Evolutionary conservation across 2,113 vertebrate species (phyloP).

Genomic region (Agelaius tricolor): DNA sequence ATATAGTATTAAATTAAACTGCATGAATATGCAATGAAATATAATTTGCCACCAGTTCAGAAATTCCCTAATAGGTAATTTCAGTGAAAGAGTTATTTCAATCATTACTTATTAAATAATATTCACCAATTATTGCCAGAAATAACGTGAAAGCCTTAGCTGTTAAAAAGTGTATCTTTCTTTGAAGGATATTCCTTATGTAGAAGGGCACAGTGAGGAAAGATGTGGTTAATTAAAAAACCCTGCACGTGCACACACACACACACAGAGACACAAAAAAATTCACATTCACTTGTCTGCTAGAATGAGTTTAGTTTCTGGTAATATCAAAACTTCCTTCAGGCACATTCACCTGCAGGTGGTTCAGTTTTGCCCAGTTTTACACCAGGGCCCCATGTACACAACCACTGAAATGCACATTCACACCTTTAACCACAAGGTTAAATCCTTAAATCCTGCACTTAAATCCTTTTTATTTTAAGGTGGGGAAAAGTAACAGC

Average conservation of each 20-base stretch:
- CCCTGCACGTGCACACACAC: not conserved
- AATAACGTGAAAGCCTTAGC: not conserved
- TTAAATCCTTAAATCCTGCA: not conserved
- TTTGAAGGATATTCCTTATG: slow-evolving; percentile 24
- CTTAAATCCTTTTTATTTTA: slow-evolving; percentile 20
- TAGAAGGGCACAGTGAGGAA: not conserved
- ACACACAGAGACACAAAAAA: not conserved
- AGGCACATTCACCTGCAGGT: not conserved
- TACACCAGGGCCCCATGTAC: not conserved
- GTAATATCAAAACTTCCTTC: not conserved
- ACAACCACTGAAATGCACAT: not conserved
- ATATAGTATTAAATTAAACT: slow-evolving; percentile 41
- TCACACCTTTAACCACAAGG: not conserved
- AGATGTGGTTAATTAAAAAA: not conserved
- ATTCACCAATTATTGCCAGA: slow-evolving; percentile 54
- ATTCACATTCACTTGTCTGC: not conserved
- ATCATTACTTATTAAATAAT: slow-evolving; percentile 63
- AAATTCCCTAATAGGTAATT: slow-evolving; percentile 51
- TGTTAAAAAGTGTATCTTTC: slow-evolving; percentile 1
- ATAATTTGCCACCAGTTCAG: slow-evolving; percentile 40
- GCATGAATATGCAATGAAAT: slow-evolving; percentile 47
- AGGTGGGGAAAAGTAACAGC: not conserved
- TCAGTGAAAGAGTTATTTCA: slow-evolving; percentile 57
- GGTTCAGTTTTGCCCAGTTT: not conserved
- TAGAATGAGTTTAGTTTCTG: not conserved